Evolutionary conservation across 2,888 invertebrate genomes (phyloP).

Genomic region (Cephus rjabovi): DNA sequence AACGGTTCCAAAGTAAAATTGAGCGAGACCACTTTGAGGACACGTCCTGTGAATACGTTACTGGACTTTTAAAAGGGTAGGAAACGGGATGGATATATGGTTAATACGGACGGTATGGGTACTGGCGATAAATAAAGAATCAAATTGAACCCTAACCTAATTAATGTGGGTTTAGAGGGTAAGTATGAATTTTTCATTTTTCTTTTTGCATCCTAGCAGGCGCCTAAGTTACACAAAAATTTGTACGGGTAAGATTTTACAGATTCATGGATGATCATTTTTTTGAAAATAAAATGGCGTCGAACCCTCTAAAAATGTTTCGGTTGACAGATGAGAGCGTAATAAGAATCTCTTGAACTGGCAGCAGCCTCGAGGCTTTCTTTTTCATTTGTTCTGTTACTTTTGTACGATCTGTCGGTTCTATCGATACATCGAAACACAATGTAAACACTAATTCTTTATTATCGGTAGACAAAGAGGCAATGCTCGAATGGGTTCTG

Average conservation of each 20-base stretch:
- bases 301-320: not conserved
- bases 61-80: not conserved
- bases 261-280: not conserved
- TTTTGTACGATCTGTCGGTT: not conserved
- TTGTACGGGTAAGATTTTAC: not conserved
- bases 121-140: not conserved
- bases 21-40: constrained; percentile 1
- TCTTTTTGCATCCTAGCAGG: not conserved
- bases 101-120: not conserved
- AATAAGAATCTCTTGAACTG: not conserved
- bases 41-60: not conserved
- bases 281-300: not conserved
- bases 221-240: not conserved
- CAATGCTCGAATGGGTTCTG: not conserved
- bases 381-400: not conserved
- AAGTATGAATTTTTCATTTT: not conserved
- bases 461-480: not conserved
- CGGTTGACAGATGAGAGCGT: not conserved
- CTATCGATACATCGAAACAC: not conserved
- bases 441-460: not conserved
- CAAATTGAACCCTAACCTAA: not conserved
- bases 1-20: not conserved
- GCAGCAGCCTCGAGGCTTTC: not conserved
- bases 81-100: not conserved
- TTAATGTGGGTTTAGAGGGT: too few species aligned